A percentile compares a stretch with the other conserved stretches of the same genome.
These are phyloP conservation scores for Dicrurus megarhynchus DNA, from an alignment of 2,113 vertebrate species.

Conservation along the genomic window DNA sequence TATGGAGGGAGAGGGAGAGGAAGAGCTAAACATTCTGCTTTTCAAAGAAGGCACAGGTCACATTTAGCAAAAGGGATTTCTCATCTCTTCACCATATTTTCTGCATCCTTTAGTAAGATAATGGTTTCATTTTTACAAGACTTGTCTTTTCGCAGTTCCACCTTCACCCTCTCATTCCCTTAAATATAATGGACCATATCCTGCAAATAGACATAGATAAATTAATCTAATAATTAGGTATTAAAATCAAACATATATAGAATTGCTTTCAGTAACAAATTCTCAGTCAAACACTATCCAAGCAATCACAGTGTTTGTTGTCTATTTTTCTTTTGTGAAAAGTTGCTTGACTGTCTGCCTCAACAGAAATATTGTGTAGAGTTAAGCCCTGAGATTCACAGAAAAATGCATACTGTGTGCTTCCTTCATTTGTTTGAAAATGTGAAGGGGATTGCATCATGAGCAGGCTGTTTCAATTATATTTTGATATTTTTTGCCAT, in stretches of 20 bases:
- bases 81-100: neutral
- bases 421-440: slow-evolving; percentile 43
- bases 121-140: neutral
- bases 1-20: neutral
- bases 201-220: neutral
- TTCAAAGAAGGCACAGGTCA: neutral
- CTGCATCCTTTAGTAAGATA: neutral
- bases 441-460: slow-evolving; percentile 14
- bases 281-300: neutral
- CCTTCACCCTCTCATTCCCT: neutral
- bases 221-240: neutral
- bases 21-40: neutral
- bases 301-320: neutral
- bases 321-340: neutral
- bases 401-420: neutral
- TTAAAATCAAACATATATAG: neutral
- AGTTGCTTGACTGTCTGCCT: neutral
- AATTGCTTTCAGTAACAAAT: neutral
- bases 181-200: neutral
- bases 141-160: neutral
- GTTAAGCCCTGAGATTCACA: neutral
- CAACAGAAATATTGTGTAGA: neutral
- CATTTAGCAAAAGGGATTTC: neutral
- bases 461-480: slow-evolving; percentile 50
- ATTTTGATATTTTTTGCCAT: slow-evolving; percentile 53